Evolutionary conservation across 2,113 vertebrate genomes (phyloP), one percentile per base, ranked within the genome.

Genomic region (Dissostichus mawsoni): DNA sequence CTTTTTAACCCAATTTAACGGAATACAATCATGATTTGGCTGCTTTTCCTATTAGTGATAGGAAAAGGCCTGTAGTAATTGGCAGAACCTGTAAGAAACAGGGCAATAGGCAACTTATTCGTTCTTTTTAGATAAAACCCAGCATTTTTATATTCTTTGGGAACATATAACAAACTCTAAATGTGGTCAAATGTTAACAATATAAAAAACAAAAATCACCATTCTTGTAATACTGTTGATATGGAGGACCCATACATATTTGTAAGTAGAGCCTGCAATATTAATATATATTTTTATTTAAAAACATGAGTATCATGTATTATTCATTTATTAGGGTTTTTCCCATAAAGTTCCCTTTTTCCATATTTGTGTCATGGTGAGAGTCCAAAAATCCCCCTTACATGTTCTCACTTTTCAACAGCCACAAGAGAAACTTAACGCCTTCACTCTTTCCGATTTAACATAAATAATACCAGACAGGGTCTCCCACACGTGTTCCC

Each of bases 381-480:
- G 8, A 69, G 47, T 14, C 20, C 11, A 20, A 50, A 80, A 84
- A 68, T 3, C 1, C 65, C 48, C 64, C 8, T 66, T 0, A 45
- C 7, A 71, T 12, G 14, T n/a, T 4, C 18, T 36, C 17, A 59
- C 11, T 18, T 20, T 41, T 76, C 44, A 55, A 66, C 20, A 56
- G 62, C 14, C 51, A 44, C 52, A 59, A 52, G 13, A 41, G 44
- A 75, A 84, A 82, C 69, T 16, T 14, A 70, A 74, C 50, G n/a
- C 55, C 17, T 58, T 52, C 74, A 7, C 5, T 50, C 36, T 81
- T 83, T 83, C 69, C 56, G 17, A 73, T 73, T 57, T 1, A 8
- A 11, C 14, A 18, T 20, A 16, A 16, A 45, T 9, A 8, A 44
- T 4, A 45, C 0, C 44, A 69, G 61, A 0, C 29, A 56, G 41